Evolutionary conservation across 2,888 invertebrate genomes (phyloP).

Genomic region (Rhamphomyia laevipes): DNA sequence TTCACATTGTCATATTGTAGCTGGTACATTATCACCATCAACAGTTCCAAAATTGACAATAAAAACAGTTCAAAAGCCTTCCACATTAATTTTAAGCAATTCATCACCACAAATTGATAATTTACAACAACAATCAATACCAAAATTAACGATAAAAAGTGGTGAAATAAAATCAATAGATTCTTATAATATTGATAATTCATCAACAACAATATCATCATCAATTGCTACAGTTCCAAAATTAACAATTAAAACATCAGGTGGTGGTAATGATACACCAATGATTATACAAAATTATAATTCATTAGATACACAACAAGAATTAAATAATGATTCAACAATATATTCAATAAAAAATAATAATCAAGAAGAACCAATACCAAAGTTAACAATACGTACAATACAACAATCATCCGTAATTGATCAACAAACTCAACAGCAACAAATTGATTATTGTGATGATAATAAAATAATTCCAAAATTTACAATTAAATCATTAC

Average conservation of each 20-base stretch:
- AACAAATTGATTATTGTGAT: neutral
- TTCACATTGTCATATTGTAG: conserved; percentile 14
- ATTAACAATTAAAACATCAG: conserved; percentile 32
- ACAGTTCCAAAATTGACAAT: conserved; percentile 49
- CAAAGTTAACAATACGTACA: conserved; percentile 15
- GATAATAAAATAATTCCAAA: conserved; percentile 14
- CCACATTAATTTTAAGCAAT: neutral
- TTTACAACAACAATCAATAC: conserved; percentile 30
- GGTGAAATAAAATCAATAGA: conserved; percentile 28
- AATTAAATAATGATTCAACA: neutral
- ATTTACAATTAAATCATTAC: conserved; percentile 16
- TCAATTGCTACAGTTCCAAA: conserved; percentile 31
- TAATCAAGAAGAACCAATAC: conserved; percentile 7
- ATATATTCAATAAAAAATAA: neutral
- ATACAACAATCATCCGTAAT: conserved; percentile 5
- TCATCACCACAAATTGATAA: neutral
- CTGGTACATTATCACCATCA: conserved; percentile 18
- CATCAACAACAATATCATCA: conserved; percentile 16
- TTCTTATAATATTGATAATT: conserved; percentile 3
- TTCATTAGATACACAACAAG: conserved; percentile 8
- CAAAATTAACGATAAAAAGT: conserved; percentile 31
- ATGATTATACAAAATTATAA: conserved; percentile 12
- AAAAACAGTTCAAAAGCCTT: conserved; percentile 36
- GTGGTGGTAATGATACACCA: conserved; percentile 12
- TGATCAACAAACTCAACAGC: neutral